Base-by-base conservation (phyloP, 2,113 vertebrate genomes). In the Amazona guildingii region DNA sequence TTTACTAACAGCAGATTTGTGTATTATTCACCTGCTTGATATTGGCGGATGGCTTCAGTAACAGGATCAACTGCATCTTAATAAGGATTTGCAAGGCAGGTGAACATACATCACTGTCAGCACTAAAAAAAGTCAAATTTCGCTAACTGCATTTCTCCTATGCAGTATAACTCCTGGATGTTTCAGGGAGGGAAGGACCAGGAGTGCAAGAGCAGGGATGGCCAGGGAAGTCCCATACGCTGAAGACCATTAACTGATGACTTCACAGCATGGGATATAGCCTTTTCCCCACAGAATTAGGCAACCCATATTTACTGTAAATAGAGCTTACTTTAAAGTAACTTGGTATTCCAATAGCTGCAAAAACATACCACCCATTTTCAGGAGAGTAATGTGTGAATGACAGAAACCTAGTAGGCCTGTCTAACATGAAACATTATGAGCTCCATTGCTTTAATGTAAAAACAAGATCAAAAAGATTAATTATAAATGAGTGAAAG, bases 381-480 rank as follows among this genome's bases (percentile, higher is more conserved):
- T 59, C 77, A 87, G 69, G 33, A 72, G 59, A 67, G 46, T 28
- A n/a, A 27, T 7, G 31, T 1, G 4, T 41, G 73, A 81, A 37
- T 68, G 86, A 68, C 41, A 90, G 63, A 62, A 69, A 69, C 28
- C 49, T 64, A 25, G 44, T 5, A 87, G n/a, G 57, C 31, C 57
- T 84, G 62, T 28, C 83, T 49, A n/a, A 85, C 49, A 48, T 72
- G 28, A 78, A 89, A 49, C 41, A 18, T 54, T 62, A 79, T 0
- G 14, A 91, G 31, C 28, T 87, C 35, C 62, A 55, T 43, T 76
- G 49, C 72, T 87, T 83, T 54, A 88, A 86, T 62, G 49, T n/a
- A 88, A 79, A 85, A 90, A 88, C 20, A 79, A 64, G 70, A 94
- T 82, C 52, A 90, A 57, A 87, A 89, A 77, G 33, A 91, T 93